Base-by-base conservation (phyloP, 2,113 vertebrate species). In the Microtus oregoni region DNA sequence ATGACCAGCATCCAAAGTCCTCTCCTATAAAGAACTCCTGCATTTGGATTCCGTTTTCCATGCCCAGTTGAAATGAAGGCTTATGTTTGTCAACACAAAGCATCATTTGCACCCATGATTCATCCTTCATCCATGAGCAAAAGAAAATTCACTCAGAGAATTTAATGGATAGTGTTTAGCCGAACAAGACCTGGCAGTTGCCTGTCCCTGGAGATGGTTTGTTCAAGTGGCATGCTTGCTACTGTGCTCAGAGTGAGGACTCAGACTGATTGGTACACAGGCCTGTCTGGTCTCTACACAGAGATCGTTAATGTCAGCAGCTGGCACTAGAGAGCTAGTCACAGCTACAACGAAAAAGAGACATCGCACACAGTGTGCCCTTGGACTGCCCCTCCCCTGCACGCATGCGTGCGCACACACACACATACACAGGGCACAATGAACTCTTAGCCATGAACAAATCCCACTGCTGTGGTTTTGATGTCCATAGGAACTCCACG, bases 251-350 rank as follows among this genome's bases (percentile, higher is more conserved):
- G 35, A 61, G 55, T 61, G 78, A 86, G 28, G 75, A 75, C 77
- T 87, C n/a, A 4, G 1, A 3, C 5, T 75, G 52, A 5, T 55
- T 65, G 20, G 4, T 85, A 92, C 75, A 87, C 70, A 47, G 65
- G 24, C 81, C 47, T 7, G 50, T 35, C 89, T 55, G 3, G 7
- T 28, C 61, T 92, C 89, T 72, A 61, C 30, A n/a, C 65, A 94
- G 26, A 90, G n/a, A 52, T 55, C 65, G 88, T 75, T 86, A 91
- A 97, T 98, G 97, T 98, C 98, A 97, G 81, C 70, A 97, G 93
- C 94, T 97, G 95, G 98, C 98, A 98, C 98, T 98, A 98, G 98
- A 98, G 98, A 98, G 98, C 98, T 97, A 92, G 97, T 98, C 96
- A 97, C 94, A 88, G 98, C 97, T 97, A 97, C 90, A 97, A 98